Percentiles rank a stretch among this genome's conserved stretches.
phyloP scores from a whole-genome alignment of 2,113 vertebrate genomes.

The Regulus satrapa region DNA sequence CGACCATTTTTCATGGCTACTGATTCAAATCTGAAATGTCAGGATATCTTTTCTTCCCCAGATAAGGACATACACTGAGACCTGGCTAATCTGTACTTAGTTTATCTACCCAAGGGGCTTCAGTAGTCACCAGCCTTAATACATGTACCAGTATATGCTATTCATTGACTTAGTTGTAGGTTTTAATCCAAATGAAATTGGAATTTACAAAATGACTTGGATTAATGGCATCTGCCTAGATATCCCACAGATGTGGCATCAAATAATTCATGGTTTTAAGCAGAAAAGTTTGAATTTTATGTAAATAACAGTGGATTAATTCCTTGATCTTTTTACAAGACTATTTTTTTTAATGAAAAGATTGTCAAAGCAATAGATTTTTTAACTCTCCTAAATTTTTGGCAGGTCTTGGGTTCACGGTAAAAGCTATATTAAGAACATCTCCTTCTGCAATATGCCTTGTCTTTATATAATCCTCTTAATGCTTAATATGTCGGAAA shows the following conservation, averaged over 20 bases:
- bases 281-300: conserved; percentile 58
- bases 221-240: conserved; percentile 69
- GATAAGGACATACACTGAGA: conserved; percentile 55
- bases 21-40: conserved; percentile 62
- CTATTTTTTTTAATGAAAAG: neutral
- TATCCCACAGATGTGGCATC: conserved; percentile 60
- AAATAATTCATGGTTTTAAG: conserved; percentile 67
- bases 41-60: conserved; percentile 52
- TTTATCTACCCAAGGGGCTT: conserved; percentile 67
- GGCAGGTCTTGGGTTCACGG: neutral
- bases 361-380: conserved; percentile 42
- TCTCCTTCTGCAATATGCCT: conserved; percentile 10
- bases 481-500: conserved; percentile 37
- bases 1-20: conserved; percentile 65
- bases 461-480: conserved; percentile 49
- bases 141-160: conserved; percentile 64
- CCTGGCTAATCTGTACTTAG: conserved; percentile 61
- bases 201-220: conserved; percentile 67
- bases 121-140: conserved; percentile 71
- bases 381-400: conserved; percentile 32
- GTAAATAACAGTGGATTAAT: conserved; percentile 38
- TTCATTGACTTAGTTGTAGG: conserved; percentile 66
- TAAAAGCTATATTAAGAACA: conserved; percentile 25
- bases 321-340: conserved; percentile 61
- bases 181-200: conserved; percentile 73